A percentile compares a stretch with the other conserved stretches of the same genome.
Conservation (phyloP, 2,888 invertebrate genomes). For the Rhingia campestris region DNA sequence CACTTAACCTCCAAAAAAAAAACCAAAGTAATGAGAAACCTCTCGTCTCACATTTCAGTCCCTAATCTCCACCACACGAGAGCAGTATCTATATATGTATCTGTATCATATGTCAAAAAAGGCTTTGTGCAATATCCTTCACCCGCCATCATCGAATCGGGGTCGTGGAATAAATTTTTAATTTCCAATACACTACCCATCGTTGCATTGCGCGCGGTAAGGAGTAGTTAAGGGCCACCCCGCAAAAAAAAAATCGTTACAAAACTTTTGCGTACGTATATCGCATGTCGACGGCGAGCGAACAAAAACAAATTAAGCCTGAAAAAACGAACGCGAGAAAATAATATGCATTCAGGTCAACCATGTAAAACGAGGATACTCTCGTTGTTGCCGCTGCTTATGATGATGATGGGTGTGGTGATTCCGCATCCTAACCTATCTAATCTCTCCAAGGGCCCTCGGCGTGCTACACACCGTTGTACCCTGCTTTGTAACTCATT, state of each 20-base stretch:
- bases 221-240: slow-evolving; percentile 8
- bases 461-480: slow-evolving; percentile 21
- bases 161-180: slow-evolving; percentile 72
- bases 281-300: slow-evolving; percentile 26
- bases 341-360: slow-evolving; percentile 68
- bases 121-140: slow-evolving; percentile 50
- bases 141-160: slow-evolving; percentile 57
- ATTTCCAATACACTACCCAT: slow-evolving; percentile 62
- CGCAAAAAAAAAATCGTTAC: slow-evolving; percentile 40
- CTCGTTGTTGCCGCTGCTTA: slow-evolving; percentile 26
- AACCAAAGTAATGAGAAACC: slow-evolving; percentile 44
- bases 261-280: slow-evolving; percentile 60
- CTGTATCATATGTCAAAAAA: not conserved
- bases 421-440: slow-evolving; percentile 68
- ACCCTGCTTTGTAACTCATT: slow-evolving; percentile 68
- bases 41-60: slow-evolving; percentile 34
- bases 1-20: slow-evolving; percentile 60
- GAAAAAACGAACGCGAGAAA: slow-evolving; percentile 30
- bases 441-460: slow-evolving; percentile 69
- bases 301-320: slow-evolving; percentile 7
- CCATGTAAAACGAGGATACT: slow-evolving; percentile 56
- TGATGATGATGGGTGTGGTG: slow-evolving; percentile 65
- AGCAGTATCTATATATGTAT: slow-evolving; percentile 45
- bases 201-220: slow-evolving; percentile 23
- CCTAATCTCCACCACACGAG: slow-evolving; percentile 33